These are phyloP conservation scores for Polydrusus pterygomalis DNA, from an alignment of 2,888 invertebrate genomes.

Conservation along the genomic window DNA sequence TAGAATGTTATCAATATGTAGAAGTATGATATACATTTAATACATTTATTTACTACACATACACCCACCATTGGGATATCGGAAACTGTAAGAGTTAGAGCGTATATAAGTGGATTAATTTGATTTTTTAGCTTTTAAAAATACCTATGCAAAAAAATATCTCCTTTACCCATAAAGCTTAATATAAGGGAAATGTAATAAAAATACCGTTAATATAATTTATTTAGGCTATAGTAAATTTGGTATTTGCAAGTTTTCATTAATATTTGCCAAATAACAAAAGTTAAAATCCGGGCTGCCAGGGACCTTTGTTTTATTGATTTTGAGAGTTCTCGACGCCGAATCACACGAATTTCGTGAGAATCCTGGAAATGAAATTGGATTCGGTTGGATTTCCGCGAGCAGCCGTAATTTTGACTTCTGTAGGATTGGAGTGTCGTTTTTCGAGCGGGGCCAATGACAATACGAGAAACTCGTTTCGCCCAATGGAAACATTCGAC, in stretches of 20 bases:
- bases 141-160: too few relatives aligned
- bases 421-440: conserved; percentile 58
- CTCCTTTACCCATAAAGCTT: too few relatives aligned
- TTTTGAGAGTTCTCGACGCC: conserved; percentile 52
- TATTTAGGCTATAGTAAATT: too few relatives aligned
- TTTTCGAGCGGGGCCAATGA: conserved; percentile 68
- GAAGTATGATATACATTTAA: too few relatives aligned
- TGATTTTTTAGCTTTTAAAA: conserved; percentile 6
- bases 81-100: too few relatives aligned
- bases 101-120: too few relatives aligned
- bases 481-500: conserved; percentile 70
- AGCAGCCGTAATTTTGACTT: conserved; percentile 57
- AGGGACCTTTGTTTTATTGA: conserved; percentile 49
- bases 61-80: too few relatives aligned
- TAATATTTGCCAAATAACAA: too few relatives aligned
- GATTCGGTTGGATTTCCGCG: conserved; percentile 58
- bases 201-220: neutral
- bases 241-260: too few relatives aligned
- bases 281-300: conserved; percentile 4
- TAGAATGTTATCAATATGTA: too few relatives aligned
- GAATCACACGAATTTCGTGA: conserved; percentile 52
- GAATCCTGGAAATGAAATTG: conserved; percentile 55
- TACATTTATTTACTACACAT: too few relatives aligned
- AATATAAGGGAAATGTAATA: neutral
- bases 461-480: conserved; percentile 71